Evolutionary conservation across 1,140 invertebrate species (phyloP).

Genomic region (Drosophila novamexicana): DNA sequence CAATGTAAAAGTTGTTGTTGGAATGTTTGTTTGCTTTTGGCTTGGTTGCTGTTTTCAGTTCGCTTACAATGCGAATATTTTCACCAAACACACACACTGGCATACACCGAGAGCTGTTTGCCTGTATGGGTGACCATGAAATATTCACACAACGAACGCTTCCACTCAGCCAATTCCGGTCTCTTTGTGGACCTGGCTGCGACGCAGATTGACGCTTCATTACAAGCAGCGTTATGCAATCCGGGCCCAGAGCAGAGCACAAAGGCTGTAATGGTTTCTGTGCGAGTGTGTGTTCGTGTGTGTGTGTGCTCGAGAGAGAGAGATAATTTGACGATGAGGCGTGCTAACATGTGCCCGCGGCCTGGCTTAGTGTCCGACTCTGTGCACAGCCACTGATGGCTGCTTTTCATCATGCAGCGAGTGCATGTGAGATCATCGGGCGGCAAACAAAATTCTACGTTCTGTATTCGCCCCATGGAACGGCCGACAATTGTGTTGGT

Average conservation of each 20-base stretch:
- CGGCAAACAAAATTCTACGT: slow-evolving; percentile 59
- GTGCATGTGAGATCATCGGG: slow-evolving; percentile 73
- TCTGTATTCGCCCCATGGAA: slow-evolving; percentile 74
- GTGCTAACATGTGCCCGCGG: slow-evolving; percentile 30
- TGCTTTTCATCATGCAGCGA: slow-evolving; percentile 75
- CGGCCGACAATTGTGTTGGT: slow-evolving; percentile 53
- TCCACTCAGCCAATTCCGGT: slow-evolving; percentile 52
- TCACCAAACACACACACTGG: slow-evolving; percentile 31
- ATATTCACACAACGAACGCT: slow-evolving; percentile 69
- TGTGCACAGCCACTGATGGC: slow-evolving; percentile 40
- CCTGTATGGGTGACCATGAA: slow-evolving; percentile 76
- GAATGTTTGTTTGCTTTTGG: slow-evolving; percentile 40
- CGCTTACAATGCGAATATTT: slow-evolving; percentile 67
- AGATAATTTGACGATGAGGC: slow-evolving; percentile 53
- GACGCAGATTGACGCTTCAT: slow-evolving; percentile 80
- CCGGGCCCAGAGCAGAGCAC: slow-evolving; percentile 35
- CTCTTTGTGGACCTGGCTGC: slow-evolving; percentile 63
- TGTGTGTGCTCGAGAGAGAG: slow-evolving; percentile 14
- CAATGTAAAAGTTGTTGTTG: slow-evolving; percentile 16
- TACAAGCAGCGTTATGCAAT: slow-evolving; percentile 57
- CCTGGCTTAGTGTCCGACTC: slow-evolving; percentile 29
- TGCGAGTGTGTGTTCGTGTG: slow-evolving; percentile 4
- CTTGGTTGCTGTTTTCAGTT: slow-evolving; percentile 48
- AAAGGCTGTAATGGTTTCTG: neutral
- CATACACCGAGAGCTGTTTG: neutral